Base-by-base conservation (phyloP, 2,888 invertebrate species). In the Agrochola lota region DNA sequence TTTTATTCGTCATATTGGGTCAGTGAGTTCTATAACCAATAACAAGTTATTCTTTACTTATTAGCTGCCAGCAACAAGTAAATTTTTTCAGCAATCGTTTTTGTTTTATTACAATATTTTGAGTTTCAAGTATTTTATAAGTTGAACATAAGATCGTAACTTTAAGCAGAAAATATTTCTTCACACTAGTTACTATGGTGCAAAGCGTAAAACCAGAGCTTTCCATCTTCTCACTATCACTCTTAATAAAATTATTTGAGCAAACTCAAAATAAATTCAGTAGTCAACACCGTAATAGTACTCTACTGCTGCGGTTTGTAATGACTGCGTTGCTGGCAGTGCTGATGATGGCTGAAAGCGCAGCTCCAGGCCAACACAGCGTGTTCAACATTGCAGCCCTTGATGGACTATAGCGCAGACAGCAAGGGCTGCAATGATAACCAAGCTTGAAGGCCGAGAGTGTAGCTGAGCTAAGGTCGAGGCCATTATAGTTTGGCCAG, bases 1-100 rank as follows among this genome's bases (percentile, higher is more conserved):
- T 87, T 81, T 82, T 82, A 71, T 77, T 79, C 66, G 81, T 75
- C 73, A 70, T 74, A 80, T 52, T 83, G 30, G 30, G 84, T 86
- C 80, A 30, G 74, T 77, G 4, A 35, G 35, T 35, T 35, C 35
- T 80, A 7, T 60, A 6, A 55, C 63, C 73, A 73, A 30, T 75
- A 75, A 79, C 40, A 62, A 84, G 80, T 84, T 80, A 62, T 80
- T n/a, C 52, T 77, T 57, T 57, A 62, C 40, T 55, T 82, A 57
- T 77, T 83, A 68, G 55, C 15, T 52, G 57, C 12, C 26, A 26
- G 35, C 26, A 23, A 67, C 55, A 40, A 49, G 67, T 57, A 60
- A n/a, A n/a, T 26, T 43, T 69, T 59, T 20, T 15, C 20, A 1
- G 35, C n/a, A 0, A n/a, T 64, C 0, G 7, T 78, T 69, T 43